These are phyloP conservation scores for Sclerodermus sp. DNA, from an alignment of 2,888 invertebrate species.

Conservation along the genomic window DNA sequence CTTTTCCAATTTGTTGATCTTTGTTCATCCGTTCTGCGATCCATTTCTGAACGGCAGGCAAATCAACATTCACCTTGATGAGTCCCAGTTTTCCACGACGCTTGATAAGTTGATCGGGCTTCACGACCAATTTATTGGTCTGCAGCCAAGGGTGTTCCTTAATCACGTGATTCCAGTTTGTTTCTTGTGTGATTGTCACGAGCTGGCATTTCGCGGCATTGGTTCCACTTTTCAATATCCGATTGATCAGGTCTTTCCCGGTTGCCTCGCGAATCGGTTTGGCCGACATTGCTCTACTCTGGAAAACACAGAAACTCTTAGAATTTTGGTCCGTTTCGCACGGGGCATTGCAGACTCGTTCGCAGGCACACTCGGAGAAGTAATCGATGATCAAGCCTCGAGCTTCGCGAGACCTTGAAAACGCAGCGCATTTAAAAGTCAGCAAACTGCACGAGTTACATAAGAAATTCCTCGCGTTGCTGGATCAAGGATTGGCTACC, in stretches of 20 bases:
- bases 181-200: constrained; percentile 76
- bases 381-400: too few species aligned
- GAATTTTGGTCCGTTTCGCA: background rate
- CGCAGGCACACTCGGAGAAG: too few species aligned
- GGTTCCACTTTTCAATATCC: constrained; percentile 70
- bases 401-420: too few species aligned
- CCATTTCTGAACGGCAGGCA: constrained; percentile 82
- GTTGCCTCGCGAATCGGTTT: constrained; percentile 95
- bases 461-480: too few species aligned
- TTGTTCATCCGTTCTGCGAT: constrained; percentile 80
- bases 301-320: constrained; percentile 11
- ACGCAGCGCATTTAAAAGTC: too few species aligned
- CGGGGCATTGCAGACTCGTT: too few species aligned
- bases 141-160: constrained; percentile 84
- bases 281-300: constrained; percentile 77
- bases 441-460: too few species aligned
- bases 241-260: constrained; percentile 89
- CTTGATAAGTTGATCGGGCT: constrained; percentile 98
- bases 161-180: constrained; percentile 76
- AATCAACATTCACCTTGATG: constrained; percentile 89
- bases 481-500: too few species aligned
- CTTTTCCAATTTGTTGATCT: constrained; percentile 84
- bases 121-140: constrained; percentile 89
- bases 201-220: constrained; percentile 76
- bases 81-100: constrained; percentile 95